Base-by-base conservation (phyloP, 1,140 invertebrate species). In the Lucilia cuprina region DNA sequence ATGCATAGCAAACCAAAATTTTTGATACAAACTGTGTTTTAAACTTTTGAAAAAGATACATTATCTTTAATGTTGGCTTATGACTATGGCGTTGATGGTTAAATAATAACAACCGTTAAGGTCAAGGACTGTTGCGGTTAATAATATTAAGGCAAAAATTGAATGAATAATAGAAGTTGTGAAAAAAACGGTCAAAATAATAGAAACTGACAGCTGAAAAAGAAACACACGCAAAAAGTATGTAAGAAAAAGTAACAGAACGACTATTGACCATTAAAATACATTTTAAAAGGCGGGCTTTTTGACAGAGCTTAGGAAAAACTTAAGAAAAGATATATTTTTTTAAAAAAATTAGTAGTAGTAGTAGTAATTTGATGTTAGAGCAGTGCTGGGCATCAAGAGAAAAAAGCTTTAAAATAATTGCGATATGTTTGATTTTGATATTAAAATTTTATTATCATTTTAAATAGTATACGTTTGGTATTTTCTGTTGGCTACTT, bases 51-150 rank as follows among this genome's bases (percentile, higher is more conserved):
- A 41, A 30, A 30, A 8, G 41, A 7, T 41, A 41, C 41, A 41
- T 41, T 41, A 41, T 41, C 41, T 41, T 30, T 41, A 41, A 34
- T 34, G 74, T 25, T 41, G 41, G 41, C 35, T 35, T 41, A 78
- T 78, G 17, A 17, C 13, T 5, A 47, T 30, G 41, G 10, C 35
- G 80, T 25, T 30, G 80, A 82, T 60, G 80, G 47, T 82, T 82
- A 82, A 82, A 60, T 82, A 60, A 50, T 82, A 82, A 82, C 80
- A 75, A 82, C 80, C 47, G 80, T 82, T 82, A 82, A 82, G 80
- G 80, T 82, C 80, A 82, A 82, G 80, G 80, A 82, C 80, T 82
- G 80, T 82, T 82, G 80, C 80, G 80, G 80, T 82, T 82, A 82
- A 82, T 60, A 60, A 47, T 55, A 55, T 55, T 82, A 55, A 82